Conservation (phyloP, 2,888 invertebrate genomes). For the Pollenia angustigena region DNA sequence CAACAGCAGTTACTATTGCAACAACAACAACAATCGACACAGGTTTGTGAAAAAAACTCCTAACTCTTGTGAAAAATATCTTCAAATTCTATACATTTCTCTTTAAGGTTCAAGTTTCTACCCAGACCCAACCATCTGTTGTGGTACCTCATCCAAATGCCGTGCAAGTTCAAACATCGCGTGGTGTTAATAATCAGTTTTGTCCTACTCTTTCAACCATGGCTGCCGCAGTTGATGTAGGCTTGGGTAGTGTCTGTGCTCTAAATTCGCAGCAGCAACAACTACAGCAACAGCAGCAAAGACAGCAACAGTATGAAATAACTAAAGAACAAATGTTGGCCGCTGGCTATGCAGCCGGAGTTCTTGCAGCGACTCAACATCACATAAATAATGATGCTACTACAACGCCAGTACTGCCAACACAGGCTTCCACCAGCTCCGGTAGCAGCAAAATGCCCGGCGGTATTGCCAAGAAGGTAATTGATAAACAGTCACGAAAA, state of each 20-base stretch:
- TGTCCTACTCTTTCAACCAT: constrained; percentile 78
- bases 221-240: constrained; percentile 76
- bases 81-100: background rate
- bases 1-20: constrained; percentile 85
- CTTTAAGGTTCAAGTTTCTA: constrained; percentile 87
- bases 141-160: constrained; percentile 78
- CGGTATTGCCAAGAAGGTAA: constrained; percentile 83
- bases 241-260: constrained; percentile 76
- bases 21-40: constrained; percentile 80
- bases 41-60: constrained; percentile 73
- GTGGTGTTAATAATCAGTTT: constrained; percentile 77
- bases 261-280: constrained; percentile 75
- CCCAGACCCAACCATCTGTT: constrained; percentile 86
- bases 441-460: constrained; percentile 80
- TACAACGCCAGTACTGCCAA: constrained; percentile 66
- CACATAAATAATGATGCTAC: constrained; percentile 75
- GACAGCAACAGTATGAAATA: constrained; percentile 59
- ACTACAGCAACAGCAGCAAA: constrained; percentile 72
- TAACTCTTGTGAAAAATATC: background rate
- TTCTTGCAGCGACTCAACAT: constrained; percentile 74
- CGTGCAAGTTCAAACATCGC: constrained; percentile 68
- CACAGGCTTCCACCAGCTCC: constrained; percentile 77
- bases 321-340: constrained; percentile 51
- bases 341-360: constrained; percentile 74
- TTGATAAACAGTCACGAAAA: constrained; percentile 84